These are phyloP conservation scores for Enteromius unitaeniatus DNA, from an alignment of 2,797 vertebrate genomes.

Conservation along the genomic window DNA sequence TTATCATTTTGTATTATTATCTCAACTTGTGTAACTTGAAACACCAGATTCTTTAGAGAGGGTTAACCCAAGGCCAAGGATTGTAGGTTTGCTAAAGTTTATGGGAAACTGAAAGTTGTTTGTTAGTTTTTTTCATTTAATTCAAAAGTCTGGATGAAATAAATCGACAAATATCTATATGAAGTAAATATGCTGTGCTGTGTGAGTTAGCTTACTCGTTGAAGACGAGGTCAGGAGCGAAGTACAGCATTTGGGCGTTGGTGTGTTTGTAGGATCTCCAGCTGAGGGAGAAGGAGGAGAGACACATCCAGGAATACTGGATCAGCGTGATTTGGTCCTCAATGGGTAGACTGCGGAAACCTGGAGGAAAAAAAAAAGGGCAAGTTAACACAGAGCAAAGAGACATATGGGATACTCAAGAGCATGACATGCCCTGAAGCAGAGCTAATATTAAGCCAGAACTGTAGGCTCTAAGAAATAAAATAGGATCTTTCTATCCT, in stretches of 20 bases:
- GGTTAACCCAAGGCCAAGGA: background rate
- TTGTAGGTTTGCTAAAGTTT: background rate
- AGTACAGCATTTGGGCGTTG: slow-evolving; percentile 98
- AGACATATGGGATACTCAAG: slow-evolving; percentile 21
- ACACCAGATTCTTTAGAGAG: background rate
- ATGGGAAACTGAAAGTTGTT: background rate
- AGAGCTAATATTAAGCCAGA: slow-evolving; percentile 35
- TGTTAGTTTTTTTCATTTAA: background rate
- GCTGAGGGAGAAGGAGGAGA: slow-evolving; percentile 97
- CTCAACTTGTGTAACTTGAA: slow-evolving; percentile 2
- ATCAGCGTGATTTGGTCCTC: slow-evolving; percentile 99
- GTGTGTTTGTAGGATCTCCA: slow-evolving; percentile 99
- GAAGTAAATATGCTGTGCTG: background rate
- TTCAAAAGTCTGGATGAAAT: background rate
- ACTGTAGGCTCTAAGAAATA: slow-evolving; percentile 23
- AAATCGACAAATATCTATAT: slow-evolving; percentile 4
- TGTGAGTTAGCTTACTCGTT: slow-evolving; percentile 88
- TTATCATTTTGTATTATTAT: background rate
- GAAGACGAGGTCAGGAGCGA: slow-evolving; percentile 97
- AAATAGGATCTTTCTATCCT: slow-evolving; percentile 7
- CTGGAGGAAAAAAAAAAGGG: slow-evolving; percentile 69
- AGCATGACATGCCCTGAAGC: slow-evolving; percentile 24
- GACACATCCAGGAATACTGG: slow-evolving; percentile 99
- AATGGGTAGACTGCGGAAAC: slow-evolving; percentile 96
- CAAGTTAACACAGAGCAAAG: background rate